Percentiles rank a stretch among this genome's conserved stretches.
phyloP scores from a whole-genome alignment of 1,140 invertebrate genomes.

The Diabrotica undecimpunctata region DNA sequence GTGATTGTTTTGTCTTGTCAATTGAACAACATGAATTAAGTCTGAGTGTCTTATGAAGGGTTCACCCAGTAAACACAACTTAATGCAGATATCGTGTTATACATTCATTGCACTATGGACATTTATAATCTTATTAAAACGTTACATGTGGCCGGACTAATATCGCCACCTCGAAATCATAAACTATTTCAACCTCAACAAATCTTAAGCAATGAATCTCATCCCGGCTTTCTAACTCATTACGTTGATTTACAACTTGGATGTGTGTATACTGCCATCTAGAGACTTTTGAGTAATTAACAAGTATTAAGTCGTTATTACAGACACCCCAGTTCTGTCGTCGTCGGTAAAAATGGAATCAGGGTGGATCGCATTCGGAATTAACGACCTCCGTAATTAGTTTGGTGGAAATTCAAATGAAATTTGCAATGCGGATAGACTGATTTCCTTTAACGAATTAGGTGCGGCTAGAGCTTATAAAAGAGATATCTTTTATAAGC shows the following conservation, averaged over 20 bases:
- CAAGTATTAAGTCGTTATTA: slow-evolving; percentile 29
- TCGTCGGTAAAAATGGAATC: slow-evolving; percentile 21
- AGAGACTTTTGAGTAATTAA: slow-evolving; percentile 28
- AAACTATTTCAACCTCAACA: slow-evolving; percentile 9
- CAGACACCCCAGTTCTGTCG: slow-evolving; percentile 15
- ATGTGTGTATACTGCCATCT: slow-evolving; percentile 24
- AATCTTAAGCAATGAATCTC: slow-evolving; percentile 14
- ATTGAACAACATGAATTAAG: too few relatives aligned
- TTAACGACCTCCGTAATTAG: slow-evolving; percentile 13
- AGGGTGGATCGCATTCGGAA: slow-evolving; percentile 23
- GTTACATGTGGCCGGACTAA: too few relatives aligned
- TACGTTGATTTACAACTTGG: slow-evolving; percentile 22
- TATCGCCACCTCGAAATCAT: not conserved
- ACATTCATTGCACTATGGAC: too few relatives aligned
- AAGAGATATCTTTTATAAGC: too few relatives aligned
- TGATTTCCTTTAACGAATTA: too few relatives aligned
- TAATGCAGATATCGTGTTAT: too few relatives aligned
- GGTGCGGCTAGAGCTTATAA: too few relatives aligned
- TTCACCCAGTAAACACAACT: too few relatives aligned
- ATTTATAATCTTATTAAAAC: too few relatives aligned
- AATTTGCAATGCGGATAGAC: too few relatives aligned
- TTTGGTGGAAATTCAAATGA: slow-evolving; percentile 4
- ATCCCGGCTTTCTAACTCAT: slow-evolving; percentile 13
- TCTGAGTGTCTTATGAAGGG: too few relatives aligned
- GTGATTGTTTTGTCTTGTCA: too few relatives aligned